Evolutionary conservation across 2,797 vertebrate species (phyloP), one percentile per base, ranked within the genome.

Genomic region (Takifugu ocellatus): DNA sequence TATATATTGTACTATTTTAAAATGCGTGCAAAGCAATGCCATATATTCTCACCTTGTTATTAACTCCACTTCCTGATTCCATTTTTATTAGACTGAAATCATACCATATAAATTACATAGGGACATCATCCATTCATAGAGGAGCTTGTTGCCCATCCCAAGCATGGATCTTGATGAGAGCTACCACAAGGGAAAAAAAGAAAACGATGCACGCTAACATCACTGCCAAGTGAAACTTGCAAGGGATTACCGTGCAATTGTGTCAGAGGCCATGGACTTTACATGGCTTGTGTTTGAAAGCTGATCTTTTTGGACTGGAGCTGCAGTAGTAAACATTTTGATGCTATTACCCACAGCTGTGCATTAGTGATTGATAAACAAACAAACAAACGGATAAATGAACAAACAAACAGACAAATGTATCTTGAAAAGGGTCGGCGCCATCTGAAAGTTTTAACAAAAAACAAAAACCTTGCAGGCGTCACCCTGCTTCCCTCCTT

Each of bases 311-410:
- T 56, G 51, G 45, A 59, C 45, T 60, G 46, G 44, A 59, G 56
- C 62, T 57, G 59, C 59, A 69, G 51, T 56, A 49, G 68, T 74
- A 75, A 73, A 76, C 54, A 75, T 63, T 56, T 74, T 61, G 3
- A 39, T 56, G 17, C 60, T 56, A 60, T 68, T 67, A 64, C 56
- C 53, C 55, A 66, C n/a, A 27, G 51, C 50, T 68, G 61, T 72
- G 63, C 57, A 75, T 82, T 78, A 75, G 59, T 65, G 51, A 64
- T 51, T 79, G 59, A 60, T 68, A 8, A 44, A 44, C 21, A 21
- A 21, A 21, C 21, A 21, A 21, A 21, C 51, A 74, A 75, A 72
- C 68, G 69, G 51, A 64, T 51, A 81, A 61, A 60, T 68, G 7
- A 44, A 44, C 21, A 21, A 21, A 21, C 21, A 21, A 44, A 44